phyloP scores from a whole-genome alignment of 2,113 vertebrate genomes.

The Puntigrus tetrazona region DNA sequence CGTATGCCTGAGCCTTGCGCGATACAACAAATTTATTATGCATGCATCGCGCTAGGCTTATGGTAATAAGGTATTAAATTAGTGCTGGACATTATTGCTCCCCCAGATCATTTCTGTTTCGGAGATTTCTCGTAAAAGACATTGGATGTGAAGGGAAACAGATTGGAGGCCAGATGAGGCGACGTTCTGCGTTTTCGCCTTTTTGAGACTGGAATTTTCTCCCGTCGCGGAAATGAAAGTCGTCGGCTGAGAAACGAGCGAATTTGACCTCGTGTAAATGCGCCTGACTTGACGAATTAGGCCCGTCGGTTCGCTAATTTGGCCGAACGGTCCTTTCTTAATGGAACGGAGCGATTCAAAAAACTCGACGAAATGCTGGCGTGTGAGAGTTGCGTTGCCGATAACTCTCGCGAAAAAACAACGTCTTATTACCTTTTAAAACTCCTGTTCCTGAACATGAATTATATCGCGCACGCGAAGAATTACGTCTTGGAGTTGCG shows the following conservation, averaged over 20 bases:
- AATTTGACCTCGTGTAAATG: constrained; percentile 39
- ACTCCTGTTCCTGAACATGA: too few relatives aligned
- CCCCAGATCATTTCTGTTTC: constrained; percentile 74
- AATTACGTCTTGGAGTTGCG: too few relatives aligned
- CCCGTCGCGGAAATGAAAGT: constrained; percentile 46
- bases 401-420: too few relatives aligned
- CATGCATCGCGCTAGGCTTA: constrained; percentile 80
- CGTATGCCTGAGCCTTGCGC: constrained; percentile 77
- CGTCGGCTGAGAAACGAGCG: constrained; percentile 45
- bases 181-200: constrained; percentile 36
- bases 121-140: constrained; percentile 72
- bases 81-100: constrained; percentile 81
- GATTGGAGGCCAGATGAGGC: constrained; percentile 64
- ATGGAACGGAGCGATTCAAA: constrained; percentile 1
- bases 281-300: constrained; percentile 37
- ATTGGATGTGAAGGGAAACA: constrained; percentile 67
- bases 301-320: neutral
- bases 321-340: constrained; percentile 4
- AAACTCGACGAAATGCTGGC: too few relatives aligned
- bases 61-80: constrained; percentile 85
- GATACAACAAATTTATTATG: constrained; percentile 84
- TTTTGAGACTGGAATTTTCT: constrained; percentile 38
- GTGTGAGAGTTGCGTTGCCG: too few relatives aligned
- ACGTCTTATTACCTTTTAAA: too few relatives aligned
- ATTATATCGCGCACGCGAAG: too few relatives aligned